phyloP scores from a whole-genome alignment of 2,113 vertebrate species.

The Acanthochromis polyacanthus region DNA sequence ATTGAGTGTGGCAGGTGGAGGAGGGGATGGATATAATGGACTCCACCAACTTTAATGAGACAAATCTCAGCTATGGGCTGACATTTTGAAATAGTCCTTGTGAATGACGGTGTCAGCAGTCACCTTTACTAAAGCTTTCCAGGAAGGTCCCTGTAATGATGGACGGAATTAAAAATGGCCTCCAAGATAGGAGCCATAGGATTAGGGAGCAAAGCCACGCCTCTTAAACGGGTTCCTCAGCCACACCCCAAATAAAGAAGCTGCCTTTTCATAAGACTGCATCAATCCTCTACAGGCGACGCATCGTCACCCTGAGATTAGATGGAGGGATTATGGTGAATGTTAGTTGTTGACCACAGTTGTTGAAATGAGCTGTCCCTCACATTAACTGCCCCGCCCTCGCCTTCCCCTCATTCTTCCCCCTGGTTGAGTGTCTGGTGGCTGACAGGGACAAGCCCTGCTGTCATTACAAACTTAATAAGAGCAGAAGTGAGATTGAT shows the following conservation, averaged over 20 bases:
- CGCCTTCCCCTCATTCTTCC: conserved; percentile 22
- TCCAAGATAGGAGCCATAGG: conserved; percentile 64
- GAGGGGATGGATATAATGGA: conserved; percentile 72
- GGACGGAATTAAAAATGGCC: conserved; percentile 84
- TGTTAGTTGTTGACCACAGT: conserved; percentile 70
- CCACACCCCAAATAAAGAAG: conserved; percentile 66
- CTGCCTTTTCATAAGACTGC: conserved; percentile 23
- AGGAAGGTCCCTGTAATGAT: conserved; percentile 79
- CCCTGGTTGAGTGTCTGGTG: conserved; percentile 54
- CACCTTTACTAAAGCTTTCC: conserved; percentile 83
- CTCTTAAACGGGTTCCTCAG: conserved; percentile 63
- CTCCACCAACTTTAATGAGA: conserved; percentile 83
- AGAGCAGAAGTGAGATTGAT: conserved; percentile 83
- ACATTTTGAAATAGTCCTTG: conserved; percentile 85
- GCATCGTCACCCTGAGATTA: conserved; percentile 51
- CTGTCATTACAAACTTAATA: conserved; percentile 85
- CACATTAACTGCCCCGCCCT: conserved; percentile 55
- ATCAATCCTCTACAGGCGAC: conserved; percentile 21
- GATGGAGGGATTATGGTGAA: conserved; percentile 61
- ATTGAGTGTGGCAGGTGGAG: conserved; percentile 74
- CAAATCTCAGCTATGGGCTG: conserved; percentile 81
- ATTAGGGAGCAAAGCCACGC: conserved; percentile 79
- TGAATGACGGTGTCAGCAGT: conserved; percentile 85
- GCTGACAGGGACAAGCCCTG: conserved; percentile 70
- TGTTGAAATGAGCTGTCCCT: conserved; percentile 67